Evolutionary conservation across 35 echinoderm and acorn worm genomes (phyloP), one percentile per base, ranked within the genome.

Genomic region (Lytechinus pictus): DNA sequence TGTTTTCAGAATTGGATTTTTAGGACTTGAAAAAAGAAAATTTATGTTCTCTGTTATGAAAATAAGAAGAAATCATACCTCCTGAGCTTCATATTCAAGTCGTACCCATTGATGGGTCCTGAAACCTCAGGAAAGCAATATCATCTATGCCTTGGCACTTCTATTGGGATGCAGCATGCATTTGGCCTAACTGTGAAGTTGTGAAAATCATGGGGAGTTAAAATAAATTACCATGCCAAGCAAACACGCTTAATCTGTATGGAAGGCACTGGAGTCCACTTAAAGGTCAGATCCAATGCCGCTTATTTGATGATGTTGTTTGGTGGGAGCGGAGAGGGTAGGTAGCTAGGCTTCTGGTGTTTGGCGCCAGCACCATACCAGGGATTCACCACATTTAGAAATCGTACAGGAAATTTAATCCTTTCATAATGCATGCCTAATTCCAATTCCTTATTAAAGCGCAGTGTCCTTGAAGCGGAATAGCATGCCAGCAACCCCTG

Each of bases 211-310:
- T n/a, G 66, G 66, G 66, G 66, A 79, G 66, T 79, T 79, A 79
- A 79, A 79, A 79, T 79, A 79, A 79, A 79, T 79, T 79, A 79
- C 66, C 66, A 79, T 79, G 66, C 66, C 88, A 33, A 44, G 88
- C 88, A 90, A 90, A 90, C 52, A 21, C 28, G 88, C 28, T 90
- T 44, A 90, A 90, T 90, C 88, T 90, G 88, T 90, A 52, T 90
- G 28, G 28, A 90, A 90, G 88, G 88, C 88, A 90, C 44, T 54
- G 52, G 28, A 90, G 88, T 44, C 88, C 52, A 90, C 52, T 54
- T 90, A 90, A 90, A 90, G 88, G 88, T 90, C 88, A 90, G 88
- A 54, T 54, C 88, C 28, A 90, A 79, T 79, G 66, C n/a, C 66
- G 66, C 66, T 44, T 44, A 79, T 79, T 79, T 79, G 66, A 24